phyloP scores from a whole-genome alignment of 2,888 invertebrate genomes.

The Melikaiella ostensackeni region DNA sequence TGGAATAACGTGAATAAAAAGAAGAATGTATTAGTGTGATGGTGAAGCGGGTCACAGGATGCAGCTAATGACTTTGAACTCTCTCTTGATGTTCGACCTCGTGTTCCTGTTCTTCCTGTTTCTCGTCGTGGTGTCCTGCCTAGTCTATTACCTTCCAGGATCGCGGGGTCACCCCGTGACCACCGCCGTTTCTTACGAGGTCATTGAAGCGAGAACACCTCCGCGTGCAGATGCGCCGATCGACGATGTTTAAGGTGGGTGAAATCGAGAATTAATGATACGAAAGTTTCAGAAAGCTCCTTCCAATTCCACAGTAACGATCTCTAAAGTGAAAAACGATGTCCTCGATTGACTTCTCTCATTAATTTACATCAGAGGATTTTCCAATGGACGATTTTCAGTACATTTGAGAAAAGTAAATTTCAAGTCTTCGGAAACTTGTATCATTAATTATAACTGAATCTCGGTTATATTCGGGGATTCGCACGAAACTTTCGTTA shows the following conservation, averaged over 20 bases:
- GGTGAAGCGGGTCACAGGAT: constrained; percentile 78
- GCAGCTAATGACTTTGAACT: constrained; percentile 92
- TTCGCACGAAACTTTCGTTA: no score
- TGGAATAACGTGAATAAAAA: constrained; percentile 44
- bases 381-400: not conserved
- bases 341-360: not conserved
- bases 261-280: constrained; percentile 24
- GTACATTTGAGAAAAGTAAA: not conserved
- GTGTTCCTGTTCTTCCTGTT: constrained; percentile 92
- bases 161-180: constrained; percentile 77
- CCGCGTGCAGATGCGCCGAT: constrained; percentile 71
- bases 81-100: constrained; percentile 92
- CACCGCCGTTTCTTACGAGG: constrained; percentile 65
- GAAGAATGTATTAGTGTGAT: constrained; percentile 50
- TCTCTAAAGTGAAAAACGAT: not conserved
- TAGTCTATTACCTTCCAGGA: constrained; percentile 89
- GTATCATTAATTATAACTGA: not conserved
- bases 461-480: no score
- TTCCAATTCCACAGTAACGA: not conserved
- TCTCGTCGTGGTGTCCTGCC: constrained; percentile 89
- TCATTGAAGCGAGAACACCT: constrained; percentile 71
- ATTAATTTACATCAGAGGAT: not conserved
- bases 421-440: not conserved
- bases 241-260: constrained; percentile 76
- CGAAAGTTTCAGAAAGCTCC: constrained; percentile 1